A percentile compares a stretch with the other conserved stretches of the same genome.
Evolutionary conservation across 2,888 invertebrate species (phyloP).

Genomic region (Limnephilus lunatus): DNA sequence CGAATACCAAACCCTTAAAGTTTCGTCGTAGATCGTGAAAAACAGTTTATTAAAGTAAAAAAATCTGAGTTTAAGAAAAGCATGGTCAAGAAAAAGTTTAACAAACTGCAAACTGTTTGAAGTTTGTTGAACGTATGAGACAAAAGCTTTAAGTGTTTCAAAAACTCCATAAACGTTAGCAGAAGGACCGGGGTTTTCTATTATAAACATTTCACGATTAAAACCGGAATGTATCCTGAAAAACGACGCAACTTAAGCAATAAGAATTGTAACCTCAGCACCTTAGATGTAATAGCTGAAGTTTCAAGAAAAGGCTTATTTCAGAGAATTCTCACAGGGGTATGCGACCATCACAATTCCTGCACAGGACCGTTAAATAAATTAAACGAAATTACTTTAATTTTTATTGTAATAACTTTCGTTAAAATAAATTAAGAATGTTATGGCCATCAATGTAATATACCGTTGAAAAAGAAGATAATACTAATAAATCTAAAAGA

Average conservation of each 20-base stretch:
- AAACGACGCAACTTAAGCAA: conserved; percentile 63
- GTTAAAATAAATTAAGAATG: too few relatives aligned
- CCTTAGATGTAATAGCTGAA: conserved; percentile 63
- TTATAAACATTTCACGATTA: conserved; percentile 56
- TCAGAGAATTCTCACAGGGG: conserved; percentile 28
- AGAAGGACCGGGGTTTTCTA: conserved; percentile 18
- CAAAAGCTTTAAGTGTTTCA: conserved; percentile 33
- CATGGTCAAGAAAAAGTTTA: background rate
- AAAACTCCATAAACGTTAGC: conserved; percentile 37
- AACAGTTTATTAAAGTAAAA: background rate
- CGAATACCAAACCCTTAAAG: background rate
- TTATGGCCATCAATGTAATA: too few relatives aligned
- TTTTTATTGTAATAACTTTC: too few relatives aligned
- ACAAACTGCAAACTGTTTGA: background rate
- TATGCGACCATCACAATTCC: background rate
- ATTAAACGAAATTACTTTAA: background rate
- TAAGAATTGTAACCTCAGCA: conserved; percentile 63
- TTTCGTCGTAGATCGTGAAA: background rate
- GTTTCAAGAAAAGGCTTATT: conserved; percentile 57
- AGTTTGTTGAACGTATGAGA: background rate
- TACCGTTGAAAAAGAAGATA: too few relatives aligned
- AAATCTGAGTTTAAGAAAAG: background rate
- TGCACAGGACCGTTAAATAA: background rate
- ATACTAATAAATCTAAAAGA: too few relatives aligned
- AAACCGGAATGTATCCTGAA: conserved; percentile 59